These are phyloP conservation scores for Bergia sp. DNA, from an alignment of 92 coral and sea anemone genomes.

Conservation along the genomic window DNA sequence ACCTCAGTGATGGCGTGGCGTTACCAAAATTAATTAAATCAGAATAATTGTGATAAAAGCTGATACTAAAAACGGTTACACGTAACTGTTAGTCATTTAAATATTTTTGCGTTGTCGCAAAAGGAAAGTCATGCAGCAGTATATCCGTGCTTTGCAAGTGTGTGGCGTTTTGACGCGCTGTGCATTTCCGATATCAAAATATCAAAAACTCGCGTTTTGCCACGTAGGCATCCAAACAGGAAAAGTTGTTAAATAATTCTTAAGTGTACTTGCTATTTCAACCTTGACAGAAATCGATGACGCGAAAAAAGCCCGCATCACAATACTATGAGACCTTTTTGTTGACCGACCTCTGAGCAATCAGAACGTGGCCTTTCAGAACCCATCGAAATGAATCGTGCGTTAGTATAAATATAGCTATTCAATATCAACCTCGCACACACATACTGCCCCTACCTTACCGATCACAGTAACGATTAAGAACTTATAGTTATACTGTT, in stretches of 20 bases:
- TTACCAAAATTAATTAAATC: neutral
- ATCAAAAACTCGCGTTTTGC: neutral
- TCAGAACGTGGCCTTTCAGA: slow-evolving; percentile 52
- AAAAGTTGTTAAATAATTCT: neutral
- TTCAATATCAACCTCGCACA: neutral
- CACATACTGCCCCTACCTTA: neutral
- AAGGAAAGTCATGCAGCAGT: neutral
- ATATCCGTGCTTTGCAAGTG: neutral
- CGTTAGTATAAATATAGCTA: neutral
- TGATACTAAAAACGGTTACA: neutral
- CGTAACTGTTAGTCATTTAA: neutral
- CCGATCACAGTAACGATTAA: neutral
- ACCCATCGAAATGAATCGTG: neutral
- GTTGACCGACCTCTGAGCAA: slow-evolving; percentile 56
- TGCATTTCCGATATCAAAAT: neutral
- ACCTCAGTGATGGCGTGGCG: neutral
- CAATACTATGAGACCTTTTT: slow-evolving; percentile 5
- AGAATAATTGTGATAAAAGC: neutral
- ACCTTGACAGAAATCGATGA: slow-evolving; percentile 33
- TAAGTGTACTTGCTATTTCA: slow-evolving; percentile 25
- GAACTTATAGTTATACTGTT: neutral
- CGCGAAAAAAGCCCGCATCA: slow-evolving; percentile 40
- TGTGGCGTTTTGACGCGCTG: neutral
- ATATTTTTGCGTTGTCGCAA: neutral
- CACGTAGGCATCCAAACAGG: slow-evolving; percentile 15